Conservation (phyloP, 1,140 invertebrate genomes). For the Pentalonia nigronervosa region DNA sequence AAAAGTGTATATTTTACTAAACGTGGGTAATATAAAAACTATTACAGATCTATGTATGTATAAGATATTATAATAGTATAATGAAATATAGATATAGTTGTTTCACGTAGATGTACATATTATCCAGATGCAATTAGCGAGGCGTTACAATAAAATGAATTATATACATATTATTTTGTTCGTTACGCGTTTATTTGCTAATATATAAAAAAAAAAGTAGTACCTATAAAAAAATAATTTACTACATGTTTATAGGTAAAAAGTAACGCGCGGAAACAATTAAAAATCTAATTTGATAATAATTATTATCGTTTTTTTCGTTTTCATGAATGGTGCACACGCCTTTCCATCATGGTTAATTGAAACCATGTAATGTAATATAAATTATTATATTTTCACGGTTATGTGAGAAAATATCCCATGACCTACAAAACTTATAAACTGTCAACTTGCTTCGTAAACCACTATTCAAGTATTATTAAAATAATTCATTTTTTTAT, state of each 20-base stretch:
- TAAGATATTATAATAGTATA: not conserved
- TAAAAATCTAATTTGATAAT: not conserved
- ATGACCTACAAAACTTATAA: too few species aligned
- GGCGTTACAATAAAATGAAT: not conserved
- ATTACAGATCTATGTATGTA: not conserved
- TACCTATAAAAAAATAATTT: not conserved
- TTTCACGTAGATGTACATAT: not conserved
- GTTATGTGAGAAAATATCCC: too few species aligned
- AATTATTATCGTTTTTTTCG: not conserved
- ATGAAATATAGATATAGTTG: not conserved
- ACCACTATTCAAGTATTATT: too few species aligned
- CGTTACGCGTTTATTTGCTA: not conserved
- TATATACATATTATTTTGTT: not conserved
- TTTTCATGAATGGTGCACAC: too few species aligned
- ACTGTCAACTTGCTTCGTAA: too few species aligned
- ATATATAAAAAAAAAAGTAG: not conserved
- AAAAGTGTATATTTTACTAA: not conserved
- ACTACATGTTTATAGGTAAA: not conserved
- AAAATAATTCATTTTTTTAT: too few species aligned
- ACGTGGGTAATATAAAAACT: not conserved
- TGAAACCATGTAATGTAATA: too few species aligned
- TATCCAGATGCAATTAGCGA: not conserved
- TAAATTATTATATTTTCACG: too few species aligned
- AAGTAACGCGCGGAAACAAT: not conserved
- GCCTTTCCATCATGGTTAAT: too few species aligned